phyloP scores from a whole-genome alignment of 2,797 vertebrate species.

The Lagocephalus sceleratus region DNA sequence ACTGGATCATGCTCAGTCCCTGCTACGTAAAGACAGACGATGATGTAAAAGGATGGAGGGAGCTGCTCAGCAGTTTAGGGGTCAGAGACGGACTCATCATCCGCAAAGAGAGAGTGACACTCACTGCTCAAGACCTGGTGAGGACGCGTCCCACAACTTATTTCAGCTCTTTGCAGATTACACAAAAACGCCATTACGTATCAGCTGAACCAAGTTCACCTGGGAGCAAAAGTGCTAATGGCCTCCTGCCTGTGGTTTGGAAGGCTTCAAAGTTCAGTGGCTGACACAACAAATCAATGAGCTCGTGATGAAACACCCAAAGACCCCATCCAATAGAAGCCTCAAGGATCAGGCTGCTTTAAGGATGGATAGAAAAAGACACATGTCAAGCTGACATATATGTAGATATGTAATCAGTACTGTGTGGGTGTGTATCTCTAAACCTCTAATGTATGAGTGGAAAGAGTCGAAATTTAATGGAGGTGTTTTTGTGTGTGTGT shows the following conservation, averaged over 20 bases:
- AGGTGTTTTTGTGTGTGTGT: background rate
- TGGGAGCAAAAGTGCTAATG: constrained; percentile 14
- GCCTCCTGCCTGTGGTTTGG: constrained; percentile 3
- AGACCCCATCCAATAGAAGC: constrained; percentile 31
- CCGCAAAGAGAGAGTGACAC: constrained; percentile 67
- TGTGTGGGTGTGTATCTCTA: no score
- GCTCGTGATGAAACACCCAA: constrained; percentile 44
- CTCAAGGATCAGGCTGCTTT: constrained; percentile 43
- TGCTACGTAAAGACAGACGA: constrained; percentile 70
- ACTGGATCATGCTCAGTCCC: constrained; percentile 75
- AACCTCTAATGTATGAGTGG: no score
- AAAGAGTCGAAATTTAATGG: no score
- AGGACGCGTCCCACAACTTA: constrained; percentile 27
- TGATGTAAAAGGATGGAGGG: constrained; percentile 74
- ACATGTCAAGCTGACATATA: no score
- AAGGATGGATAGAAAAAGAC: constrained; percentile 22
- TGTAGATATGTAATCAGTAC: no score
- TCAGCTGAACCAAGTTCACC: constrained; percentile 2
- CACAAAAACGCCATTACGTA: constrained; percentile 4
- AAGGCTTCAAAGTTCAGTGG: constrained; percentile 53
- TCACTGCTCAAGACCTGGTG: constrained; percentile 72
- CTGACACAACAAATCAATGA: constrained; percentile 25
- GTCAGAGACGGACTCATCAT: constrained; percentile 78
- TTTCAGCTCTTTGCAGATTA: constrained; percentile 1
- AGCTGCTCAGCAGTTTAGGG: constrained; percentile 71